A percentile compares a stretch with the other conserved stretches of the same genome.
phyloP scores from a whole-genome alignment of 2,797 vertebrate species.

The Girardinus metallicus region DNA sequence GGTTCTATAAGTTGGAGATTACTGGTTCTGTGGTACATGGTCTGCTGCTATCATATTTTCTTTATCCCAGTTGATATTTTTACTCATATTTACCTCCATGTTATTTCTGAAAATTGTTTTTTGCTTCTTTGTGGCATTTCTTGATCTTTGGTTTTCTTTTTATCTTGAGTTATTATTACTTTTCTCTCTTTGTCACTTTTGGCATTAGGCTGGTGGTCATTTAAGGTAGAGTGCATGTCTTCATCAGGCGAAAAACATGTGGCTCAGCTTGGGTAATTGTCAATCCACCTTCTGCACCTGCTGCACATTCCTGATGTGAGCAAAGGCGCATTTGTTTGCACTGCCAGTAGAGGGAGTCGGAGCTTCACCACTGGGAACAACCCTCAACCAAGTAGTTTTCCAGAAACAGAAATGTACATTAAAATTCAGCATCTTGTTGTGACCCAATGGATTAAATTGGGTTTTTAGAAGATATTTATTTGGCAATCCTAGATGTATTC shows the following conservation, averaged over 20 bases:
- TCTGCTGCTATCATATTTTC: neutral
- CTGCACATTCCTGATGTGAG: neutral
- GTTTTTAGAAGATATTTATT: neutral
- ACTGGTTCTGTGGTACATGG: too few species aligned
- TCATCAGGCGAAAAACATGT: neutral
- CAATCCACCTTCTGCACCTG: neutral
- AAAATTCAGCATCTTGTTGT: neutral
- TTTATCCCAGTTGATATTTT: neutral
- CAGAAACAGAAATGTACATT: neutral
- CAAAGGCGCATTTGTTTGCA: constrained; percentile 7
- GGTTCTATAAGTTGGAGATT: too few species aligned
- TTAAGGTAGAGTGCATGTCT: neutral
- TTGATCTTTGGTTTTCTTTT: neutral
- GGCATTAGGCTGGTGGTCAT: neutral
- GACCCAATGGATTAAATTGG: neutral
- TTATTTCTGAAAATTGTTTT: neutral
- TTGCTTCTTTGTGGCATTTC: neutral
- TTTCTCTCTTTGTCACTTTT: neutral
- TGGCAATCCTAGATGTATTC: too few species aligned
- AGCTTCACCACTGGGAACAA: constrained; percentile 30
- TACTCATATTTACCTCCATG: neutral
- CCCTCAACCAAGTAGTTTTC: too few species aligned
- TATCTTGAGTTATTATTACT: neutral
- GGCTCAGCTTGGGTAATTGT: neutral
- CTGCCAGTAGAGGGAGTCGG: constrained; percentile 59